Base-by-base conservation (phyloP, 2,113 vertebrate genomes). In the Oncorhynchus kisutch region DNA sequence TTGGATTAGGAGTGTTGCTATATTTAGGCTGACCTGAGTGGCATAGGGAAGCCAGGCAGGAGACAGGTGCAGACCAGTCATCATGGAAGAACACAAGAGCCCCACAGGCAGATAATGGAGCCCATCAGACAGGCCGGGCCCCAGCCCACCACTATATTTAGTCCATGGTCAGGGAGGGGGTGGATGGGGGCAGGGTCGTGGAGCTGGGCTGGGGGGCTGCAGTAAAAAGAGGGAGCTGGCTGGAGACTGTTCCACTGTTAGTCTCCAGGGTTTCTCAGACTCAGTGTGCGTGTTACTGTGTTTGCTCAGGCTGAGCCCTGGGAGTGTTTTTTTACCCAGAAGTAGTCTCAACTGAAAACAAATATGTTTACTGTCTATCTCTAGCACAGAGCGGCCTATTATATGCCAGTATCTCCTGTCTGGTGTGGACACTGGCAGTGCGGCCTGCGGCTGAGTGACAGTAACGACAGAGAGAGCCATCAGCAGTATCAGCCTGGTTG, bases 1-100 rank as follows among this genome's bases (percentile, higher is more conserved):
- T 27, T 79, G 59, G 59, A 62, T 62, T 49, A 39, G 83, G 70
- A 57, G 77, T 60, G 9, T 0, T 64, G 79, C 84, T 94, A 91
- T 90, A 89, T 93, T 91, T 93, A 92, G 90, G 48, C 80, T 91
- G 92, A 93, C 91, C 90, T 86, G 89, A 84, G 88, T 89, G 87
- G 79, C 72, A 69, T 75, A 70, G 73, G 77, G 77, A 78, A 87
- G 82, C 78, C 74, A 20, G 83, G 81, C 73, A 54, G 78, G 87
- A 89, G 90, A 93, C 93, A 93, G 93, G 91, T 93, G 92, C 90
- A 87, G 86, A 72, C 79, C 76, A 81, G 85, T 89, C 84, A 92
- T 92, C 90, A 92, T 89, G 81, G 91, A 87, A 80, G 87, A 92
- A 91, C 85, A 93, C 84, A 87, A 86, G 85, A 89, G 86, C 79